phyloP scores from a whole-genome alignment of 2,797 vertebrate genomes.

The Petrocephalus sullivani region DNA sequence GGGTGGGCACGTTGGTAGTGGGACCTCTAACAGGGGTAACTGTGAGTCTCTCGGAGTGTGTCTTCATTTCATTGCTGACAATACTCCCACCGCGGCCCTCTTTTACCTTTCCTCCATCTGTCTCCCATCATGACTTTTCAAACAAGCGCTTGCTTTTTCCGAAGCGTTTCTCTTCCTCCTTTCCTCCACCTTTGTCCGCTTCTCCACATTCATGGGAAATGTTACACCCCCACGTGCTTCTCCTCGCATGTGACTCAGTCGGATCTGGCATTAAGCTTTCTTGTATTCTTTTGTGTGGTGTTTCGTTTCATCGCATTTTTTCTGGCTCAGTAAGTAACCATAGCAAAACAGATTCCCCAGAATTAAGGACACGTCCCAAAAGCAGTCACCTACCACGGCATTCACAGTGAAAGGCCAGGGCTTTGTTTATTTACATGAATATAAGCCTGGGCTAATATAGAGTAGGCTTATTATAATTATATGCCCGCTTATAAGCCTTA shows the following conservation, averaged over 20 bases:
- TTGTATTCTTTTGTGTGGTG: neutral
- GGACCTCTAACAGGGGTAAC: constrained; percentile 60
- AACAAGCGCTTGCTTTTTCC: neutral
- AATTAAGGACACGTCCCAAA: neutral
- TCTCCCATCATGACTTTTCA: constrained; percentile 2
- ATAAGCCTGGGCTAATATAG: neutral
- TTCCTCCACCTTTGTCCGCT: neutral
- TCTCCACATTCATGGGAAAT: neutral
- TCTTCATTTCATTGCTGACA: constrained; percentile 43
- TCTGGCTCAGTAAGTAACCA: neutral
- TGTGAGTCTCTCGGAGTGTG: constrained; percentile 43
- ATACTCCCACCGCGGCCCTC: neutral
- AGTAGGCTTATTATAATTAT: neutral
- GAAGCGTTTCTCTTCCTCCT: neutral
- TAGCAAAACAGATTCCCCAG: neutral
- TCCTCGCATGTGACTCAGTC: neutral
- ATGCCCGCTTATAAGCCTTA: neutral
- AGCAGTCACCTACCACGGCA: neutral
- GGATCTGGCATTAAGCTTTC: neutral
- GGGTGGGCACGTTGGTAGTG: constrained; percentile 50
- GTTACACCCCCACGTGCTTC: neutral
- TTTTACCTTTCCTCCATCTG: neutral
- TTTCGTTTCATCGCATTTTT: neutral
- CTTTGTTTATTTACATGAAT: neutral
- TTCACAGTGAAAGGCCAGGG: neutral